These are phyloP conservation scores for Rhopilema esculentum DNA, from an alignment of 30 jellyfish, hydroid and myxozoan genomes.

Conservation along the genomic window DNA sequence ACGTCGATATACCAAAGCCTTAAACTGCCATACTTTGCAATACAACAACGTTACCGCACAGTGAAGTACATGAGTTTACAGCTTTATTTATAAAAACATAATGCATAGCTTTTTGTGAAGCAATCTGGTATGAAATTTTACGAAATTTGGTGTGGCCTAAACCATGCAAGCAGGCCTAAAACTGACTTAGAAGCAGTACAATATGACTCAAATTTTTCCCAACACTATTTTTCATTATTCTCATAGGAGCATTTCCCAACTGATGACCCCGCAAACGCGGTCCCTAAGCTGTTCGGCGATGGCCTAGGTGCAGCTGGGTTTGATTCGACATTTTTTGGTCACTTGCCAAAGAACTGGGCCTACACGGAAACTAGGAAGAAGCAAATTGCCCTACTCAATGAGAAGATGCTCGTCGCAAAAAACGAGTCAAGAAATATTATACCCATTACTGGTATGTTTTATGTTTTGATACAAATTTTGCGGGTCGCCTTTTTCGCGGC, in stretches of 20 bases:
- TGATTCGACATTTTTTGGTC: conserved; percentile 88
- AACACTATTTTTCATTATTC: no score
- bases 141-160: no score
- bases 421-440: conserved; percentile 1
- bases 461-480: no score
- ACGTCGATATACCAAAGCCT: background rate
- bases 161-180: no score
- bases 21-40: background rate
- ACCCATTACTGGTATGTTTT: background rate
- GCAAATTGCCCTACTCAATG: background rate
- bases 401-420: background rate
- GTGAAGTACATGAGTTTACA: background rate
- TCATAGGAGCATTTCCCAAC: conserved; percentile 38
- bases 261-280: conserved; percentile 2
- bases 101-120: no score
- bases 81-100: no score
- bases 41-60: background rate
- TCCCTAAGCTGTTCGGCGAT: conserved; percentile 79
- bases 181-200: no score
- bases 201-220: no score
- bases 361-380: conserved; percentile 28
- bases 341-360: conserved; percentile 85
- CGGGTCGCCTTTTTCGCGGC: no score
- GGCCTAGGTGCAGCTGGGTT: conserved; percentile 96
- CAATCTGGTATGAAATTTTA: no score